Conservation (phyloP, 2,888 invertebrate genomes). For the Eustalomyia histrio region DNA sequence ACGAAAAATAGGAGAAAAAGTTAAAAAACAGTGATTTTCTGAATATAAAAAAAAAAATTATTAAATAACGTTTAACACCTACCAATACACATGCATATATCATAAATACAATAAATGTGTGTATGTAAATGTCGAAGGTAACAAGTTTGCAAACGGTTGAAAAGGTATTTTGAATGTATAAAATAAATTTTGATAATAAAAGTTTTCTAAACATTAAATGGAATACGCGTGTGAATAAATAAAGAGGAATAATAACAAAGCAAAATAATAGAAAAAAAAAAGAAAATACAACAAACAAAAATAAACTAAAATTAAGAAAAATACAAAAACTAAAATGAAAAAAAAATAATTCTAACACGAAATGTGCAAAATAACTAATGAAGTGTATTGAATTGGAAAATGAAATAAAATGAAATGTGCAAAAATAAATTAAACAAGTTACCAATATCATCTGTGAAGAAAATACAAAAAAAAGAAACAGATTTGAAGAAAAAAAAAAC, state of each 20-base stretch:
- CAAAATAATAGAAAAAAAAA: background rate
- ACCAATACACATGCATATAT: slow-evolving; percentile 10
- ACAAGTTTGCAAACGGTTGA: background rate
- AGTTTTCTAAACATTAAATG: slow-evolving; percentile 3
- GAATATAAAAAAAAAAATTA: slow-evolving; percentile 16
- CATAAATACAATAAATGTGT: no score
- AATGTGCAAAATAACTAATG: slow-evolving; percentile 51
- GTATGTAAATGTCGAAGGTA: no score
- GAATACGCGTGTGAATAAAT: slow-evolving; percentile 47
- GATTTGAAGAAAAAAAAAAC: slow-evolving; percentile 15
- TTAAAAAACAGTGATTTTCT: slow-evolving; percentile 8
- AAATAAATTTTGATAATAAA: background rate
- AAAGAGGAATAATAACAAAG: slow-evolving; percentile 24
- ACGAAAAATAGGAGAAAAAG: background rate
- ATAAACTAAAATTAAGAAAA: background rate
- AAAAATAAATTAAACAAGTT: slow-evolving; percentile 16
- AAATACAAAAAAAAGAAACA: slow-evolving; percentile 1
- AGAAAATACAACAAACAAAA: background rate
- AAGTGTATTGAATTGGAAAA: slow-evolving; percentile 61
- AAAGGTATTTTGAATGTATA: background rate
- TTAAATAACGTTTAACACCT: slow-evolving; percentile 36
- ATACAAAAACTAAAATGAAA: slow-evolving; percentile 12
- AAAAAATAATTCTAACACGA: slow-evolving; percentile 36
- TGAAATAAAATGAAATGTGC: slow-evolving; percentile 33
- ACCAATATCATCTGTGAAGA: slow-evolving; percentile 23